phyloP scores from a whole-genome alignment of 2,888 invertebrate species.

The Sesia bembeciformis region DNA sequence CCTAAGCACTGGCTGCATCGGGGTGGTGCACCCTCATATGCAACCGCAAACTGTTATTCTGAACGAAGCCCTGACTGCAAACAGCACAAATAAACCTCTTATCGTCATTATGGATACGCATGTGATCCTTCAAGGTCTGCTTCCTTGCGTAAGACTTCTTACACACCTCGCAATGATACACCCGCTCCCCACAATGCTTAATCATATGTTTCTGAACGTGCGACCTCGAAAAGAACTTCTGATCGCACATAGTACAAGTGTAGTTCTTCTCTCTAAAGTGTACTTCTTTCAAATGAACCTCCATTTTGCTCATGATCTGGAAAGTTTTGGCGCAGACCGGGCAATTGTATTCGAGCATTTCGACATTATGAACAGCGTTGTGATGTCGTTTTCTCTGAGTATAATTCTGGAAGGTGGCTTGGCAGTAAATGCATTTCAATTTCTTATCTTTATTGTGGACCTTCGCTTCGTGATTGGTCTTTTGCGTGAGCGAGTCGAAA shows the following conservation, averaged over 20 bases:
- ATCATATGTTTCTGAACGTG: slow-evolving; percentile 69
- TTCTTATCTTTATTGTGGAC: slow-evolving; percentile 36
- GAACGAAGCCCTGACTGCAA: slow-evolving; percentile 41
- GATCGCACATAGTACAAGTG: slow-evolving; percentile 59
- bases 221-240: slow-evolving; percentile 63
- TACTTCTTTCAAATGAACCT: slow-evolving; percentile 49
- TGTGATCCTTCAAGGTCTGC: slow-evolving; percentile 49
- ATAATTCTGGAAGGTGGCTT: slow-evolving; percentile 43
- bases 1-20: slow-evolving; percentile 12
- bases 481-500: slow-evolving; percentile 41
- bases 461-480: slow-evolving; percentile 34
- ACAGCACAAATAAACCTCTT: slow-evolving; percentile 32
- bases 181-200: slow-evolving; percentile 60
- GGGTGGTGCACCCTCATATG: slow-evolving; percentile 44
- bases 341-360: slow-evolving; percentile 35
- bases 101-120: slow-evolving; percentile 45
- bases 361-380: slow-evolving; percentile 28
- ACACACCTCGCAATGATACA: slow-evolving; percentile 61
- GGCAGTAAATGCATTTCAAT: slow-evolving; percentile 45
- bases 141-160: slow-evolving; percentile 61
- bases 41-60: slow-evolving; percentile 37
- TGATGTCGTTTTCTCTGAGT: slow-evolving; percentile 41
- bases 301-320: slow-evolving; percentile 43
- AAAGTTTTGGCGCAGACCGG: slow-evolving; percentile 46
- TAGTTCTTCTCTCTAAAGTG: slow-evolving; percentile 61